phyloP scores from a whole-genome alignment of 2,797 vertebrate genomes.

The Denticeps clupeoides region DNA sequence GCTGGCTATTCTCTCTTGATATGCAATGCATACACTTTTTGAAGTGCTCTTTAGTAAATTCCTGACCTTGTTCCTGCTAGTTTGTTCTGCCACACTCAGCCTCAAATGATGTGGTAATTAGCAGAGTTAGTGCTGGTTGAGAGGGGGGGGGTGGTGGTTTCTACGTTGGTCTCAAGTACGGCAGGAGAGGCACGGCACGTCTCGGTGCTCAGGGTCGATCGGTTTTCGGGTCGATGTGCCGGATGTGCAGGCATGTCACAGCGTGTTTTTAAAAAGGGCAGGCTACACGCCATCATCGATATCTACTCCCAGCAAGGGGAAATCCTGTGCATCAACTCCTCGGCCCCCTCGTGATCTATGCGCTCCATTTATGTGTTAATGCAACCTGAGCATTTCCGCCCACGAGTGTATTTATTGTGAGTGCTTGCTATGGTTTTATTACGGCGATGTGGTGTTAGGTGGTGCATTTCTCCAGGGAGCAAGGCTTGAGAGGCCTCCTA shows the following conservation, averaged over 20 bases:
- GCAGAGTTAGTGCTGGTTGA: too few species aligned
- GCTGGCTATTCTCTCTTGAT: constrained; percentile 45
- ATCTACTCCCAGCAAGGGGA: constrained; percentile 2
- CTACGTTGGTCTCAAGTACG: constrained; percentile 11
- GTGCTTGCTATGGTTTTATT: constrained; percentile 22
- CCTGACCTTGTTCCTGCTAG: too few species aligned
- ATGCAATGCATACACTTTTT: constrained; percentile 28
- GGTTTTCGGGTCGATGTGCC: constrained; percentile 12
- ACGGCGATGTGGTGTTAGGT: constrained; percentile 35
- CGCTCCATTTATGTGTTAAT: too few species aligned
- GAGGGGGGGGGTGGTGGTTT: too few species aligned
- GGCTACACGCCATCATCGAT: constrained; percentile 16
- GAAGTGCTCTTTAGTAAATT: too few species aligned
- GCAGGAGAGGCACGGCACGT: constrained; percentile 1
- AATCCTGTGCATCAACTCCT: background rate
- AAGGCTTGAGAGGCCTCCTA: constrained; percentile 60
- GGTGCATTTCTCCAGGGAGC: constrained; percentile 57
- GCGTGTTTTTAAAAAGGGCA: constrained; percentile 20
- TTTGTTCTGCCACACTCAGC: too few species aligned
- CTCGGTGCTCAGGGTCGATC: constrained; percentile 12
- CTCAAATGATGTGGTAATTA: constrained; percentile 11
- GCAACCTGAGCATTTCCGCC: too few species aligned
- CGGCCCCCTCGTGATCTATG: constrained; percentile 15
- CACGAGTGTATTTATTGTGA: constrained; percentile 18
- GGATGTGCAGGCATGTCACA: constrained; percentile 6